Evolutionary conservation across 2,888 invertebrate species (phyloP).

Genomic region (Yponomeuta sedellus): DNA sequence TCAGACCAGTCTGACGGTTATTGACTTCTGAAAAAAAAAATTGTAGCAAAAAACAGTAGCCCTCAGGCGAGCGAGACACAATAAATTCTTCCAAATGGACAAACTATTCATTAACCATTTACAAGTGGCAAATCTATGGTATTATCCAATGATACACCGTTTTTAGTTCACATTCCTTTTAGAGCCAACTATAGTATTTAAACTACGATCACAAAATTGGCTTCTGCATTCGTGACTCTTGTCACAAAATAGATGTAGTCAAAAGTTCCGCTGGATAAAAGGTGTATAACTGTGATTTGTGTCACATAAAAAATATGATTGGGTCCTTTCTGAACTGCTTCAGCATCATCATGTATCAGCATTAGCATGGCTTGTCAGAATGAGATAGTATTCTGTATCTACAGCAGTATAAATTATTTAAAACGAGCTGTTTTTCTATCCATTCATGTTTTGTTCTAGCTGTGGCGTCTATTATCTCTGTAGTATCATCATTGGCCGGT

Average conservation of each 20-base stretch:
- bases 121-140: neutral
- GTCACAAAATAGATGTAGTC: neutral
- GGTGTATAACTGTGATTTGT: neutral
- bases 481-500: conserved; percentile 1
- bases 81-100: neutral
- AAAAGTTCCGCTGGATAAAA: neutral
- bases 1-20: too few species aligned
- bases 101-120: neutral
- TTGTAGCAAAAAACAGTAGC: neutral
- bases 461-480: neutral
- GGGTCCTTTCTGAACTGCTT: too few species aligned
- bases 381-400: too few species aligned
- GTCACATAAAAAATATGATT: too few species aligned
- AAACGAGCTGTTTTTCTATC: too few species aligned
- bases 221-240: neutral
- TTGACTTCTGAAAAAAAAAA: neutral
- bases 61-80: neutral
- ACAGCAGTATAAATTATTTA: too few species aligned
- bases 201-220: neutral
- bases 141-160: neutral
- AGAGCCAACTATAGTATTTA: neutral
- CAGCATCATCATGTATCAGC: too few species aligned
- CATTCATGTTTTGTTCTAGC: neutral
- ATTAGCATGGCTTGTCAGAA: too few species aligned
- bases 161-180: neutral